phyloP scores from a whole-genome alignment of 2,113 vertebrate genomes.

The Oryzias javanicus region DNA sequence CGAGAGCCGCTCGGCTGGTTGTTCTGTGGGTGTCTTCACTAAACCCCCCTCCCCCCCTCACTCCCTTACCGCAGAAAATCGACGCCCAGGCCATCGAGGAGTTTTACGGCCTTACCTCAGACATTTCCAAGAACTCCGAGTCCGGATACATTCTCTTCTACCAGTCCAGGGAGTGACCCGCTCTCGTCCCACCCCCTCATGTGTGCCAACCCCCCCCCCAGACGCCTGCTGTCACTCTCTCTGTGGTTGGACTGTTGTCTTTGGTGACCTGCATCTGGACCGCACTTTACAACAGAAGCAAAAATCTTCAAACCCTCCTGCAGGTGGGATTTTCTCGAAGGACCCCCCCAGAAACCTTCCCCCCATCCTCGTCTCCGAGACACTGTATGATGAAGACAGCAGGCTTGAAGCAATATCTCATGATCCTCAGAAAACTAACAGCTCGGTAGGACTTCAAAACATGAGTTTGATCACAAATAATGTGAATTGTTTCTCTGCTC shows the following conservation, averaged over 20 bases:
- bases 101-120: conserved; percentile 97
- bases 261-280: conserved; percentile 76
- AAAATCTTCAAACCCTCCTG: conserved; percentile 24
- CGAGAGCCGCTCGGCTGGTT: neutral
- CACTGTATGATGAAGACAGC: conserved; percentile 31
- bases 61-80: conserved; percentile 84
- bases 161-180: conserved; percentile 91
- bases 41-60: neutral
- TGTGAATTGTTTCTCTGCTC: neutral
- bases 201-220: conserved; percentile 61
- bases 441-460: conserved; percentile 13
- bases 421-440: conserved; percentile 4
- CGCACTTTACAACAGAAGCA: conserved; percentile 77
- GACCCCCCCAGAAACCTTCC: too few species aligned
- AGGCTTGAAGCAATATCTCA: conserved; percentile 44
- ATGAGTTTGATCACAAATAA: neutral
- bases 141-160: conserved; percentile 99
- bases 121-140: conserved; percentile 99
- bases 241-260: conserved; percentile 40
- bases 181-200: conserved; percentile 1
- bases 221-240: conserved; percentile 25
- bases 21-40: neutral
- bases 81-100: conserved; percentile 98
- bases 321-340: too few species aligned
- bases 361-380: neutral